These are phyloP conservation scores for Poecilia gillii DNA, from an alignment of 2,797 vertebrate genomes.

Conservation along the genomic window DNA sequence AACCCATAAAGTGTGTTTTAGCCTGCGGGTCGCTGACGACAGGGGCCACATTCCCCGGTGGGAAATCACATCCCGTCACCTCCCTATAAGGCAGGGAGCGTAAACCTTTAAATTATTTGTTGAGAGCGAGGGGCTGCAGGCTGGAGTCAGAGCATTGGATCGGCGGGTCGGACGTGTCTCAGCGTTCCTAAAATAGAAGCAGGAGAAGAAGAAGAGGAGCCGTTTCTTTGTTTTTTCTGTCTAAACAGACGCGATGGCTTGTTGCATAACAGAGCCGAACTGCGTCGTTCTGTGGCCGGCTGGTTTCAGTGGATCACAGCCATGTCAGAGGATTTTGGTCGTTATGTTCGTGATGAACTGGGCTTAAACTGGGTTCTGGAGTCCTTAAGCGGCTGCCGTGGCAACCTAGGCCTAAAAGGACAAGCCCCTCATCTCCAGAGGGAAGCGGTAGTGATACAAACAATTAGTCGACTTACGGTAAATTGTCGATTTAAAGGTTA, in stretches of 20 bases:
- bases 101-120: slow-evolving; percentile 58
- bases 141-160: slow-evolving; percentile 45
- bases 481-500: too few species aligned
- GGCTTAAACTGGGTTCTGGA: slow-evolving; percentile 2
- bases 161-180: slow-evolving; percentile 35
- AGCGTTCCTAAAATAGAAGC: slow-evolving; percentile 68
- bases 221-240: slow-evolving; percentile 45
- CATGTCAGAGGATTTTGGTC: slow-evolving; percentile 40
- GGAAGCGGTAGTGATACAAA: slow-evolving; percentile 46
- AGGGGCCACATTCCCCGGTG: slow-evolving; percentile 48
- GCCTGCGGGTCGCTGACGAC: slow-evolving; percentile 40
- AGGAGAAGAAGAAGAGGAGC: slow-evolving; percentile 46
- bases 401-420: slow-evolving; percentile 56
- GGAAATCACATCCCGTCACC: slow-evolving; percentile 50
- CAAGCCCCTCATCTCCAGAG: not conserved
- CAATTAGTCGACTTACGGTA: too few species aligned
- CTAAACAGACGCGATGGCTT: slow-evolving; percentile 62
- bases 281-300: slow-evolving; percentile 42
- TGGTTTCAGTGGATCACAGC: slow-evolving; percentile 42
- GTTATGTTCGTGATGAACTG: not conserved
- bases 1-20: slow-evolving; percentile 30
- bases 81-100: slow-evolving; percentile 62
- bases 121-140: slow-evolving; percentile 25
- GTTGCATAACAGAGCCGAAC: slow-evolving; percentile 62
- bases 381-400: slow-evolving; percentile 68